Evolutionary conservation across 2,797 vertebrate genomes (phyloP).

Genomic region (Brachyrhaphis roseni): DNA sequence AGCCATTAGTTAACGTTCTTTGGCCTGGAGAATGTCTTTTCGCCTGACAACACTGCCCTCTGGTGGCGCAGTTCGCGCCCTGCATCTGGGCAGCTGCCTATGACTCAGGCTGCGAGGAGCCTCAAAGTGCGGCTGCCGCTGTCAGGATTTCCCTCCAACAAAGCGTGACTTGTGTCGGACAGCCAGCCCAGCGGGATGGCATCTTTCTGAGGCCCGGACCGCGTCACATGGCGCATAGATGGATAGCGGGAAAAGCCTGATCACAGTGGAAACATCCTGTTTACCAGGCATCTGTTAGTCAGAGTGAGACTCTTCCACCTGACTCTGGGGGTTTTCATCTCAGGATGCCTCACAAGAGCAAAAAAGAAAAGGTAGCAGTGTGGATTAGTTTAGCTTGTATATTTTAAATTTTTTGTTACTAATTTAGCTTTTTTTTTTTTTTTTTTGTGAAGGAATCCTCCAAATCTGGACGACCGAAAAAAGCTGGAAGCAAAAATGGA

Average conservation of each 20-base stretch:
- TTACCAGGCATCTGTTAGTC: conserved; percentile 32
- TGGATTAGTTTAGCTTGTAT: background rate
- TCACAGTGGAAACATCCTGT: conserved; percentile 31
- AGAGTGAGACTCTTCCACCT: conserved; percentile 38
- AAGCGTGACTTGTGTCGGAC: background rate
- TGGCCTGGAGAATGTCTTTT: background rate
- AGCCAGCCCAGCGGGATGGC: conserved; percentile 21
- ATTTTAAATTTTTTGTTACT: background rate
- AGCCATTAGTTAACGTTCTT: too few relatives aligned
- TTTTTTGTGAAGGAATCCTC: conserved; percentile 61
- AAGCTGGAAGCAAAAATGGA: conserved; percentile 73
- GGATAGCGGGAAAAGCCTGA: conserved; percentile 40
- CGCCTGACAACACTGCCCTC: conserved; percentile 37
- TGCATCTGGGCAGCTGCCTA: conserved; percentile 17
- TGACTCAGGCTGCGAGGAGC: conserved; percentile 12
- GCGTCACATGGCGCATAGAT: conserved; percentile 61
- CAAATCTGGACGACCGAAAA: conserved; percentile 74
- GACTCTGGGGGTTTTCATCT: conserved; percentile 47
- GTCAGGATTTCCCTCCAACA: background rate
- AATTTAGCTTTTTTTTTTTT: background rate
- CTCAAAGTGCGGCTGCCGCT: conserved; percentile 43
- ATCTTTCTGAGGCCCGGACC: conserved; percentile 15
- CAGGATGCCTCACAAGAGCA: conserved; percentile 79
- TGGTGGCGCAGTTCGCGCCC: background rate
- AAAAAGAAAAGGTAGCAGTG: conserved; percentile 75